Percentiles rank a stretch among this genome's conserved stretches.
These are phyloP conservation scores for Prinia subflava DNA, from an alignment of 2,113 vertebrate species.

Conservation along the genomic window DNA sequence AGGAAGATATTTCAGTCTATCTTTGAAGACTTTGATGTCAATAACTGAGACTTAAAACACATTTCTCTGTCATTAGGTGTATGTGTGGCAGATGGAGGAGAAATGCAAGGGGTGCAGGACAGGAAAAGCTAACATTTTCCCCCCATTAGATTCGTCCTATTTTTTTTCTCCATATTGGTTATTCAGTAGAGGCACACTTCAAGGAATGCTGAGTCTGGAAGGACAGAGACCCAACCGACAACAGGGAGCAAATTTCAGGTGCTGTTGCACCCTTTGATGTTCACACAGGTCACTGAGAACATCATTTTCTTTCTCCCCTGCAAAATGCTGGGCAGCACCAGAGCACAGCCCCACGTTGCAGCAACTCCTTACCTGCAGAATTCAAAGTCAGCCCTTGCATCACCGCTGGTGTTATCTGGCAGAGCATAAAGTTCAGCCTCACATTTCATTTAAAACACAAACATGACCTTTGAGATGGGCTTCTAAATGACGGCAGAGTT, in stretches of 20 bases:
- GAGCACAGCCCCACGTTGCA: rapidly evolving
- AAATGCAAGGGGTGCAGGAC: background rate
- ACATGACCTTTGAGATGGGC: background rate
- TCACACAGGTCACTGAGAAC: background rate
- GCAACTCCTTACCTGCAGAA: background rate
- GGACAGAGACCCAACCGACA: background rate
- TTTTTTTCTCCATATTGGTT: background rate
- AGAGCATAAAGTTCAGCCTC: background rate
- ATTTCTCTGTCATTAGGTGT: background rate
- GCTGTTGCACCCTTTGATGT: background rate
- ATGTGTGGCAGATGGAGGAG: background rate
- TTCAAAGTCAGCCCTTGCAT: background rate
- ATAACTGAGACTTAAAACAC: background rate
- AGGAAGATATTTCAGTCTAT: background rate
- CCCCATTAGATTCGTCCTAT: background rate
- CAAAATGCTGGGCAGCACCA: background rate
- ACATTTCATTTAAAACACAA: background rate
- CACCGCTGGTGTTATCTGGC: background rate
- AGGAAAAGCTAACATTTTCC: background rate
- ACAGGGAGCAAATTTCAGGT: background rate
- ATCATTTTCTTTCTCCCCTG: background rate
- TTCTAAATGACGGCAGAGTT: background rate
- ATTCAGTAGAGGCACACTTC: background rate
- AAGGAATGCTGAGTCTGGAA: background rate
- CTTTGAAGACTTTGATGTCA: background rate